A percentile compares a stretch with the other conserved stretches of the same genome.
phyloP scores from a whole-genome alignment of 2,888 invertebrate species.

The Amblyjoppa proteus region DNA sequence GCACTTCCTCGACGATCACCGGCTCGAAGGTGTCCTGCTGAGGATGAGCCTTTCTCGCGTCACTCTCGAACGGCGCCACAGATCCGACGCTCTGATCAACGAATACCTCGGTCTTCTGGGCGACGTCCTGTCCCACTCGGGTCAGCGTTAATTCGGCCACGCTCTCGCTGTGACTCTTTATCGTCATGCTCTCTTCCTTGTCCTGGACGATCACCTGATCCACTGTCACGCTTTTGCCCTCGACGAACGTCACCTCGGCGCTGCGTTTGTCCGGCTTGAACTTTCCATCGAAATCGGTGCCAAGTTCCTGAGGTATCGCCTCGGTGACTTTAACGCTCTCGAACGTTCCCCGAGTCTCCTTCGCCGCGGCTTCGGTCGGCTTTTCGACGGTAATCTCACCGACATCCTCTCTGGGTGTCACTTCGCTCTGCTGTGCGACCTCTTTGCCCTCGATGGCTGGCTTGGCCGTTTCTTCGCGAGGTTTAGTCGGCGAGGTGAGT shows the following conservation, averaged over 20 bases:
- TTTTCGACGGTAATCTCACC: slow-evolving; percentile 77
- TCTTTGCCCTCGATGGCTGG: slow-evolving; percentile 82
- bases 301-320: slow-evolving; percentile 76
- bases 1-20: slow-evolving; percentile 77
- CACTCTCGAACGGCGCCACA: slow-evolving; percentile 73
- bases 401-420: slow-evolving; percentile 75
- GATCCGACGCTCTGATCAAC: slow-evolving; percentile 79
- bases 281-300: slow-evolving; percentile 72
- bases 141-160: slow-evolving; percentile 73
- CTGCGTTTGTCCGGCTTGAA: slow-evolving; percentile 76
- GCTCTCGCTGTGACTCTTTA: slow-evolving; percentile 71
- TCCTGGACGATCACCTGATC: slow-evolving; percentile 82
- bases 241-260: slow-evolving; percentile 80
- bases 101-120: slow-evolving; percentile 81
- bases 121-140: slow-evolving; percentile 79
- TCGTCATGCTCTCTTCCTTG: slow-evolving; percentile 78
- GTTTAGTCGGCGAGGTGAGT: slow-evolving; percentile 68
- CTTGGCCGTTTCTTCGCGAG: slow-evolving; percentile 79
- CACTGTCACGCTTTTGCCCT: slow-evolving; percentile 80
- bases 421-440: slow-evolving; percentile 83
- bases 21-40: slow-evolving; percentile 79
- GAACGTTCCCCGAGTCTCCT: slow-evolving; percentile 84
- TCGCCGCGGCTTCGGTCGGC: slow-evolving; percentile 83
- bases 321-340: slow-evolving; percentile 85
- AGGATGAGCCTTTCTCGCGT: slow-evolving; percentile 75